Percentiles rank a stretch among this genome's conserved stretches.
Conservation (phyloP, 1,140 invertebrate species). For the Macrostomum lignano region DNA sequence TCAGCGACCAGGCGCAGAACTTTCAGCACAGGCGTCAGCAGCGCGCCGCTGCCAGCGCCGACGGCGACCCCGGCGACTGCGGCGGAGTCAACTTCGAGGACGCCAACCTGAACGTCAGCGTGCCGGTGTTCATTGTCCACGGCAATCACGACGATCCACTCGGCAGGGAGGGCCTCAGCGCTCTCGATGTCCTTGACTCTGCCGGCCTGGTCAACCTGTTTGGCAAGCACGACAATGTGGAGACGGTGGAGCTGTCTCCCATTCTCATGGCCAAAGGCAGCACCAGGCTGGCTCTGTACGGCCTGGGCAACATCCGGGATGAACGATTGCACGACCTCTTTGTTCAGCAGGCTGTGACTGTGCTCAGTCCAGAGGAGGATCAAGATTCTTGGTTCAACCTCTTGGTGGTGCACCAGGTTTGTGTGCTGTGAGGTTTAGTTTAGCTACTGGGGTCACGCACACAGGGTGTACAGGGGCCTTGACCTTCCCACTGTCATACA, state of each 20-base stretch:
- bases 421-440: too few species aligned
- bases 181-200: conserved; percentile 53
- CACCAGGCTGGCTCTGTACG: conserved; percentile 61
- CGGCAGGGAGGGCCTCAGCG: conserved; percentile 37
- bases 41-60: too few species aligned
- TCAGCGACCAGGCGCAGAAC: conserved; percentile 41
- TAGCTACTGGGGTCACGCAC: too few species aligned
- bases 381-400: conserved; percentile 57
- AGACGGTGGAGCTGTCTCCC: conserved; percentile 43
- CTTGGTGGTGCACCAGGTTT: conserved; percentile 79
- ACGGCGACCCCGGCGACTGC: too few species aligned
- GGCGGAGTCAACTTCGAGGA: conserved; percentile 89
- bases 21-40: too few species aligned
- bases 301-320: conserved; percentile 69
- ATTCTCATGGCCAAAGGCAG: conserved; percentile 56
- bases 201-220: conserved; percentile 51
- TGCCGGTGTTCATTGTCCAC: conserved; percentile 43
- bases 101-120: conserved; percentile 60
- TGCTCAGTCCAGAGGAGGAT: conserved; percentile 39
- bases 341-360: conserved; percentile 33
- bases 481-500: too few species aligned
- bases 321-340: conserved; percentile 48
- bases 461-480: too few species aligned
- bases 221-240: conserved; percentile 20
- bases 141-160: conserved; percentile 90